phyloP scores from a whole-genome alignment of 1,140 invertebrate species.

The Zaprionus africanus region DNA sequence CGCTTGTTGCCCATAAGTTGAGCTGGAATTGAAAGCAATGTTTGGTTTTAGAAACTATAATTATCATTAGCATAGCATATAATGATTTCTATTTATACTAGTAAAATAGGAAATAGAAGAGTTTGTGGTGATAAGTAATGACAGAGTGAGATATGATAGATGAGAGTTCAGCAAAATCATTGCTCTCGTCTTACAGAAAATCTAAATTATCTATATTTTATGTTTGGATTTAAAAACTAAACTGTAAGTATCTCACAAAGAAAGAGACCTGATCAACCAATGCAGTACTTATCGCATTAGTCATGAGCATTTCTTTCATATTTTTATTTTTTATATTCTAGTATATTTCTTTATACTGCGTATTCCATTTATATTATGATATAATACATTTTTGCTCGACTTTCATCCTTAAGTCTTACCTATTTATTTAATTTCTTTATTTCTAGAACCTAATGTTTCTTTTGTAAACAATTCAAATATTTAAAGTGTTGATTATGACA shows the following conservation, averaged over 20 bases:
- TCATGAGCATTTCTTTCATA: no score
- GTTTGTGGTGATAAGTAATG: neutral
- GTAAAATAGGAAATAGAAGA: neutral
- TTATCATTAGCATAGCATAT: neutral
- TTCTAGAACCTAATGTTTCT: neutral
- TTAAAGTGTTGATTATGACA: conserved; percentile 3
- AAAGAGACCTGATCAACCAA: no score
- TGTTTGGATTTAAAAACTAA: no score
- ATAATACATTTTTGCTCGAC: neutral
- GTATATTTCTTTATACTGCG: no score
- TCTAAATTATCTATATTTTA: no score
- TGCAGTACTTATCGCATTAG: no score
- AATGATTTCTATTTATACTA: neutral
- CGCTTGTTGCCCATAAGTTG: neutral
- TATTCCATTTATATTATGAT: no score
- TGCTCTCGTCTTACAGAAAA: no score
- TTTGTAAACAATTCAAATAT: conserved; percentile 27
- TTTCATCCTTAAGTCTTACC: neutral
- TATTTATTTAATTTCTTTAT: neutral
- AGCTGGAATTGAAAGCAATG: neutral
- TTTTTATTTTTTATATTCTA: no score
- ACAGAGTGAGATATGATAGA: neutral
- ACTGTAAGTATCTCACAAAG: no score
- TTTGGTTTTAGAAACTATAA: neutral
- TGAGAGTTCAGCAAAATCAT: no score